phyloP scores from a whole-genome alignment of 1,140 invertebrate genomes.

The Drosophila persimilis region DNA sequence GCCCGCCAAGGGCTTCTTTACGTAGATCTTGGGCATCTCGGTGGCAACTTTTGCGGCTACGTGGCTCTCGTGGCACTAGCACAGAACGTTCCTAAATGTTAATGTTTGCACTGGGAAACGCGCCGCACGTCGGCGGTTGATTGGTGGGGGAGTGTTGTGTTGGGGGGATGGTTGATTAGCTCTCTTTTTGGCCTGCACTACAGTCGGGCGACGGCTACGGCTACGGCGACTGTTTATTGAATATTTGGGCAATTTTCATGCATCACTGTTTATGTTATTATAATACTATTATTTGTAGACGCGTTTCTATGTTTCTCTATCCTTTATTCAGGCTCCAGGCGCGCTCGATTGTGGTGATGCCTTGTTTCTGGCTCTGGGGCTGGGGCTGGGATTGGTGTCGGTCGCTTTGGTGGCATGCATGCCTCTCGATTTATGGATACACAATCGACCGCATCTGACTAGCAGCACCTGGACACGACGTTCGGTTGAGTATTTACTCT shows the following conservation, averaged over 20 bases:
- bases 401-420: conserved; percentile 48
- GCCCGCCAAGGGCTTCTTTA: conserved; percentile 83
- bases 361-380: conserved; percentile 2
- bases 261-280: conserved; percentile 49
- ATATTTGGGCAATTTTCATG: conserved; percentile 44
- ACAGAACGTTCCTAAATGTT: too few relatives aligned
- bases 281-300: conserved; percentile 32
- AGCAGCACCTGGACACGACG: too few relatives aligned
- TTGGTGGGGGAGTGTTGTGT: background rate
- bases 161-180: conserved; percentile 25
- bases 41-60: conserved; percentile 56
- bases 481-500: background rate
- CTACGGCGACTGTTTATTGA: conserved; percentile 20
- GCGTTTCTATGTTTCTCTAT: conserved; percentile 17
- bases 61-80: conserved; percentile 25
- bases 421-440: conserved; percentile 16
- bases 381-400: conserved; percentile 14
- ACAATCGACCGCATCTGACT: too few relatives aligned
- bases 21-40: conserved; percentile 82
- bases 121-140: conserved; percentile 22
- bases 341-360: conserved; percentile 47
- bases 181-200: conserved; percentile 7
- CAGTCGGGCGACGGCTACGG: background rate
- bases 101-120: conserved; percentile 25
- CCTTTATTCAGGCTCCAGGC: conserved; percentile 32